phyloP scores from a whole-genome alignment of 2,888 invertebrate species.

The Phalangium opilio region DNA sequence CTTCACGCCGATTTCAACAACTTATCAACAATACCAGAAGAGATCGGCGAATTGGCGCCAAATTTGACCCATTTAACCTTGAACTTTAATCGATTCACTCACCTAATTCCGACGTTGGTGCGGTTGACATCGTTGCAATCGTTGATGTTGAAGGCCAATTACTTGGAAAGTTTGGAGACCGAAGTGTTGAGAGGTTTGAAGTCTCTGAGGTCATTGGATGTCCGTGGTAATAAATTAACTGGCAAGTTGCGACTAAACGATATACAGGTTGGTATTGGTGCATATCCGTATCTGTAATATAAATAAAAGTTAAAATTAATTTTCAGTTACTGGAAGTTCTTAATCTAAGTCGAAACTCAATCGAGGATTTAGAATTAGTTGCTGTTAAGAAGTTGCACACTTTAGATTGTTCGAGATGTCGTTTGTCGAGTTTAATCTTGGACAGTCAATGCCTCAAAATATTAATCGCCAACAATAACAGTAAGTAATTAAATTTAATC shows the following conservation, averaged over 20 bases:
- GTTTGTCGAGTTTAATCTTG: too few relatives aligned
- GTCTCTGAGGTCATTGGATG: not conserved
- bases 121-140: not conserved
- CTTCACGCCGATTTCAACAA: conserved; percentile 3
- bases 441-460: too few relatives aligned
- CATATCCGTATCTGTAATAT: too few relatives aligned
- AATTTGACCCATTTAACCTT: not conserved
- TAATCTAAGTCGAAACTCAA: too few relatives aligned
- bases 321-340: too few relatives aligned
- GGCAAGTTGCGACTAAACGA: not conserved
- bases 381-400: too few relatives aligned
- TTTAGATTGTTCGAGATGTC: too few relatives aligned
- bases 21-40: not conserved
- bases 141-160: not conserved
- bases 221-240: not conserved
- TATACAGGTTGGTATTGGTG: too few relatives aligned
- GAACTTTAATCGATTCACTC: not conserved
- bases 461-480: too few relatives aligned
- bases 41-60: not conserved
- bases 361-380: too few relatives aligned
- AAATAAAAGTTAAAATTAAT: too few relatives aligned
- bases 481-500: too few relatives aligned
- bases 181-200: not conserved
- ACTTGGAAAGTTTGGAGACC: not conserved
- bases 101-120: not conserved